Evolutionary conservation across 2,797 vertebrate genomes (phyloP).

Genomic region (Parotocinclus haroldoi): DNA sequence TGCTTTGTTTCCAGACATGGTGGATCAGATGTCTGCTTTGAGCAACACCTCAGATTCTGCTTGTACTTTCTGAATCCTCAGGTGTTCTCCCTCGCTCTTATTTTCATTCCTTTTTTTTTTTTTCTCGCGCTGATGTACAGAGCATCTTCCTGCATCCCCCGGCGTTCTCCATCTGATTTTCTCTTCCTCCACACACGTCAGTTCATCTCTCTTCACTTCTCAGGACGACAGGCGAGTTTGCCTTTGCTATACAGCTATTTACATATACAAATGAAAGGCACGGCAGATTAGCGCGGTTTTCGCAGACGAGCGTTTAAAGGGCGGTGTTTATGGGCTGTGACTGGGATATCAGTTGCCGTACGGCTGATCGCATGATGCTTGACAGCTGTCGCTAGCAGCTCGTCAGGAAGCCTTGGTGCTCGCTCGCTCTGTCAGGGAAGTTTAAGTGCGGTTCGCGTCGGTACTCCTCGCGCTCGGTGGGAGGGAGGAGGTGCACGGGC

Average conservation of each 20-base stretch:
- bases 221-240: conserved; percentile 29
- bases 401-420: conserved; percentile 45
- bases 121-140: conserved; percentile 16
- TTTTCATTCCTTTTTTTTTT: neutral
- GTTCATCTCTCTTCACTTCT: conserved; percentile 42
- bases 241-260: conserved; percentile 50
- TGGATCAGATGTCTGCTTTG: conserved; percentile 23
- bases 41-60: conserved; percentile 19
- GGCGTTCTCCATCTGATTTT: conserved; percentile 39
- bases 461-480: conserved; percentile 19
- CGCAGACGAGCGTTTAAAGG: conserved; percentile 44
- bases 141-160: conserved; percentile 29
- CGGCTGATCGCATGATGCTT: conserved; percentile 50
- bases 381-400: conserved; percentile 58
- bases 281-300: conserved; percentile 27
- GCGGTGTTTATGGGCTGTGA: conserved; percentile 52
- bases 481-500: conserved; percentile 34
- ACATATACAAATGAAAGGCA: conserved; percentile 51
- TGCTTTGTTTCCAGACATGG: conserved; percentile 33
- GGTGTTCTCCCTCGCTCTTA: conserved; percentile 12
- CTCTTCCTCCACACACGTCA: conserved; percentile 30
- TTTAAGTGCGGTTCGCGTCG: conserved; percentile 40
- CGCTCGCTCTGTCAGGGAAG: conserved; percentile 50
- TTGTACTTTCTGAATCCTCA: conserved; percentile 33
- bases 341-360: conserved; percentile 43